Evolutionary conservation across 1,140 invertebrate genomes (phyloP).

Genomic region (Temnothorax curvispinosus): DNA sequence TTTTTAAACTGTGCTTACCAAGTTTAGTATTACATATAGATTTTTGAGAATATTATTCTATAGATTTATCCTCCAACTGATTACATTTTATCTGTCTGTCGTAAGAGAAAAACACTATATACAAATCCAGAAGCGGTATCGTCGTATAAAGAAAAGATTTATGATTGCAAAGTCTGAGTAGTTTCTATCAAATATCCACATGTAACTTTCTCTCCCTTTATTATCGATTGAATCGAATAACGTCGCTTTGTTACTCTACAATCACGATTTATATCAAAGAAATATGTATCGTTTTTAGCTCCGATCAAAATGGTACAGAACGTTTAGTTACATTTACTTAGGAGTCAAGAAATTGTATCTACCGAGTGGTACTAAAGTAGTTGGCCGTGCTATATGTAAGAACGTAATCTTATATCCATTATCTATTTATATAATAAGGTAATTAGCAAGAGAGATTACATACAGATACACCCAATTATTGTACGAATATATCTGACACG

Average conservation of each 20-base stretch:
- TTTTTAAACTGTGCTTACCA: background rate
- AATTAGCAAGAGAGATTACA: background rate
- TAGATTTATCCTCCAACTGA: background rate
- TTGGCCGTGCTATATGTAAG: background rate
- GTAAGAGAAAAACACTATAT: background rate
- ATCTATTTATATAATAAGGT: background rate
- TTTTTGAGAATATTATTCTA: background rate
- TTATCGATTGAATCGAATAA: background rate
- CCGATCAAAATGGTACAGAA: background rate
- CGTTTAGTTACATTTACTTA: conserved; percentile 12
- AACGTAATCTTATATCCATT: background rate
- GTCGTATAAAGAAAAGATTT: conserved; percentile 11
- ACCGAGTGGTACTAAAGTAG: background rate
- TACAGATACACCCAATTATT: background rate
- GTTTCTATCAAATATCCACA: conserved; percentile 5
- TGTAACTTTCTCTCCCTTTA: conserved; percentile 14
- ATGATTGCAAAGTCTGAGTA: conserved; percentile 2
- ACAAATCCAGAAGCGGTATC: background rate
- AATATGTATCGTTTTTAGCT: background rate
- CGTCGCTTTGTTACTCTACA: background rate
- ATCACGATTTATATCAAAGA: background rate
- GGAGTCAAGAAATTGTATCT: background rate
- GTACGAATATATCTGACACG: background rate
- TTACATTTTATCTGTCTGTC: background rate
- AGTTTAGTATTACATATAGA: background rate